Percentiles rank a stretch among this genome's conserved stretches.
Conservation (phyloP, 1,140 invertebrate genomes). For the Megalopta genalis region DNA sequence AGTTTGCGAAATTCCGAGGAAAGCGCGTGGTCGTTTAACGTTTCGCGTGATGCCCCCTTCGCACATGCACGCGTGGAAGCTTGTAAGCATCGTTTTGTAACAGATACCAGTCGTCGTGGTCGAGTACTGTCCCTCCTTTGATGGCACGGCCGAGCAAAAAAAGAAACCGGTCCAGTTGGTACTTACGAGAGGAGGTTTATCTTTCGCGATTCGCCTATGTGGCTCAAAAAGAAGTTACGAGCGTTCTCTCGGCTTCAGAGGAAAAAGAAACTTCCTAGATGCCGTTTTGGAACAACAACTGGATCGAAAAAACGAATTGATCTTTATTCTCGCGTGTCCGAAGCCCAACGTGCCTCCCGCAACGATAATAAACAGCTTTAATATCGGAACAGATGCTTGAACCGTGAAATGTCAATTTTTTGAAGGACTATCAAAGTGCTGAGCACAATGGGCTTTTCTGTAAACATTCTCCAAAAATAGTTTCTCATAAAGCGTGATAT, state of each 20-base stretch:
- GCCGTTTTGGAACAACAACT: neutral
- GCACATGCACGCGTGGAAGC: conserved; percentile 19
- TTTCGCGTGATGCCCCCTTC: conserved; percentile 24
- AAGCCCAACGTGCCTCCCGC: neutral
- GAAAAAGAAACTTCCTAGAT: neutral
- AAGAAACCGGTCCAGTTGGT: conserved; percentile 68
- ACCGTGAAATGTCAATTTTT: too few relatives aligned
- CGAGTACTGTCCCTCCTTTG: conserved; percentile 61
- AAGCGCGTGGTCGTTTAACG: conserved; percentile 31
- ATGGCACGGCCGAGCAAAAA: conserved; percentile 41
- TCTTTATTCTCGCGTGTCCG: too few relatives aligned
- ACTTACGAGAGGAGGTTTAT: conserved; percentile 46
- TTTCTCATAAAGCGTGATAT: neutral
- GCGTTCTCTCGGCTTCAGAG: conserved; percentile 2
- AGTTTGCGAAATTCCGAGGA: conserved; percentile 42
- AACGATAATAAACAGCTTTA: neutral
- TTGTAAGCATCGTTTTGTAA: conserved; percentile 48
- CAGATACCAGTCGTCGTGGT: conserved; percentile 38
- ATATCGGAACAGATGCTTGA: neutral
- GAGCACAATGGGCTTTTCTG: too few relatives aligned
- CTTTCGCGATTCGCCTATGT: conserved; percentile 30
- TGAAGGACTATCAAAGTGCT: too few relatives aligned
- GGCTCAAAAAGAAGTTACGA: conserved; percentile 37
- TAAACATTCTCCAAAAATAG: too few relatives aligned
- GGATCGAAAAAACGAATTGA: neutral